Evolutionary conservation across 2,113 vertebrate species (phyloP).

Genomic region (Camelus dromedarius): DNA sequence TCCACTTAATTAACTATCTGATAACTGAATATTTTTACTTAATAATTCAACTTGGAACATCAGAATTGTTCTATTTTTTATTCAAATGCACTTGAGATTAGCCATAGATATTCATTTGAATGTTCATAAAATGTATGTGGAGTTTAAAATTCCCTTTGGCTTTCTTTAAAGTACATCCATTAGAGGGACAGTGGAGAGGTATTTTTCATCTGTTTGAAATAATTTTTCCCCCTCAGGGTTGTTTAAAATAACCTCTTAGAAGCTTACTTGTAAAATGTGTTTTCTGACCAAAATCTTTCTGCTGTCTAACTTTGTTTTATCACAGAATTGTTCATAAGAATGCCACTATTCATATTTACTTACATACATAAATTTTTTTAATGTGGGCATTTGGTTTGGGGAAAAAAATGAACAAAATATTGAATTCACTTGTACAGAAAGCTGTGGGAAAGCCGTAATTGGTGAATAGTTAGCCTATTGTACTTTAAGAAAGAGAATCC

Average conservation of each 20-base stretch:
- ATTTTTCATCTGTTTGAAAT: constrained; percentile 78
- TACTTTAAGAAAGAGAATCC: constrained; percentile 13
- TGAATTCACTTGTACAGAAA: constrained; percentile 31
- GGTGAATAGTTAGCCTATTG: not conserved
- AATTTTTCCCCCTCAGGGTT: constrained; percentile 49
- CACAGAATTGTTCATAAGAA: constrained; percentile 54
- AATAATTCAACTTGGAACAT: constrained; percentile 92
- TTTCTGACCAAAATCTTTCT: constrained; percentile 66
- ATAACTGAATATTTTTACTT: constrained; percentile 94
- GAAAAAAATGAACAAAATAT: constrained; percentile 56
- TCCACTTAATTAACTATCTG: constrained; percentile 96
- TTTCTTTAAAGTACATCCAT: constrained; percentile 84
- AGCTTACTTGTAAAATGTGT: constrained; percentile 72
- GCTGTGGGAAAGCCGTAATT: not conserved
- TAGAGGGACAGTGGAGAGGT: constrained; percentile 69
- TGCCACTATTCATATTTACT: constrained; percentile 49
- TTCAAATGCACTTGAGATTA: constrained; percentile 88
- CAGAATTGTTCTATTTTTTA: constrained; percentile 88
- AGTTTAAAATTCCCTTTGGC: constrained; percentile 83
- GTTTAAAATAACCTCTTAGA: constrained; percentile 79
- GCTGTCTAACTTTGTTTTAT: constrained; percentile 61
- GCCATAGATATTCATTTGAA: constrained; percentile 85
- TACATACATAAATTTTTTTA: constrained; percentile 66
- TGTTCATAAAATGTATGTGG: constrained; percentile 84
- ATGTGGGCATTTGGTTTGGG: constrained; percentile 44